Conservation (phyloP, 37 sponge, comb jelly and placozoan genomes). For the Halisarca cf. caerulea region DNA sequence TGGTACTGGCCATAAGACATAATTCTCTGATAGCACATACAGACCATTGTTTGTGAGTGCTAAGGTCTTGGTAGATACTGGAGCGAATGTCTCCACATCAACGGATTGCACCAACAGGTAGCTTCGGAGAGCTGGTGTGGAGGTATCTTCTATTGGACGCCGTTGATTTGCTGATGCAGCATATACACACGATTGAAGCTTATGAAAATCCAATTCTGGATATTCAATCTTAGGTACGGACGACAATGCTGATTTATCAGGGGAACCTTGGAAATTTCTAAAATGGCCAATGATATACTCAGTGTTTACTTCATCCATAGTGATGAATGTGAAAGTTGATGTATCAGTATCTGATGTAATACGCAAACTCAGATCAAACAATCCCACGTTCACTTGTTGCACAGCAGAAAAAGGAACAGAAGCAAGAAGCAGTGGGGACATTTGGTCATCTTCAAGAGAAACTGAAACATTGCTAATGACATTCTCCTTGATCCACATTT, state of each 20-base stretch:
- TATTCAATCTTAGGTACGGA: background rate
- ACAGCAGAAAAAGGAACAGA: background rate
- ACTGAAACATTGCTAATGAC: too few species aligned
- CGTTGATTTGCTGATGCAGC: background rate
- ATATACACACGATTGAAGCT: background rate
- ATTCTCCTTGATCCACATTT: too few species aligned
- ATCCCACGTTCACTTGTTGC: background rate
- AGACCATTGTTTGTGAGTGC: background rate
- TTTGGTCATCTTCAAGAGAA: too few species aligned
- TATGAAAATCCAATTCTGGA: background rate
- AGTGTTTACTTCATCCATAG: background rate
- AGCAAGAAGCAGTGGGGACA: too few species aligned
- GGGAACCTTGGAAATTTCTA: background rate
- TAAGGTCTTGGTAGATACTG: background rate
- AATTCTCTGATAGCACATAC: background rate
- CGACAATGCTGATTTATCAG: background rate
- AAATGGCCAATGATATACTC: background rate
- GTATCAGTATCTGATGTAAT: background rate
- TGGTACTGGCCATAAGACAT: slow-evolving; percentile 4
- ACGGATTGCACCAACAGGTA: background rate
- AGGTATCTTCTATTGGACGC: background rate
- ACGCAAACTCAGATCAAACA: slow-evolving; percentile 13
- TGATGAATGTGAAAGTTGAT: background rate
- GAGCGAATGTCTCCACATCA: background rate
- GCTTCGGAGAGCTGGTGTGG: background rate